These are phyloP conservation scores for Notothenia coriiceps DNA, from an alignment of 2,113 vertebrate species.

Conservation along the genomic window DNA sequence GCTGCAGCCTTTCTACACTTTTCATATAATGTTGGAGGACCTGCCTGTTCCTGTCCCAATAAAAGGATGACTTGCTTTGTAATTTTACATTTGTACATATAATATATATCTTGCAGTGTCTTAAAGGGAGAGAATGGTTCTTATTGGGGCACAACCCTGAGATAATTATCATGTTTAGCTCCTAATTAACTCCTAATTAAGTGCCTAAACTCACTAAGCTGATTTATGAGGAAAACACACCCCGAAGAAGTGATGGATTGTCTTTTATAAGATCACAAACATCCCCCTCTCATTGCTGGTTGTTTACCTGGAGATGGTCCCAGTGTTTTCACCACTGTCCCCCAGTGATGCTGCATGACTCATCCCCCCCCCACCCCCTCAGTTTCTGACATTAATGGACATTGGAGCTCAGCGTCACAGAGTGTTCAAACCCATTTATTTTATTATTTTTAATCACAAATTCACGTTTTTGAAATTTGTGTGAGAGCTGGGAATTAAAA, in stretches of 20 bases:
- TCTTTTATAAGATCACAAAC: background rate
- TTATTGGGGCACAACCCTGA: constrained; percentile 2
- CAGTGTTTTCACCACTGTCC: constrained; percentile 18
- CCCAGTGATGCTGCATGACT: constrained; percentile 59
- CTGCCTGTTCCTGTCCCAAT: constrained; percentile 35
- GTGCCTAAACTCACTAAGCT: background rate
- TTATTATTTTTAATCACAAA: background rate
- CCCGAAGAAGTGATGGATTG: background rate
- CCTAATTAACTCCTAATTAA: background rate
- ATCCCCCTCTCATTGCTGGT: background rate
- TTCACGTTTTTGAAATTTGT: too few species aligned
- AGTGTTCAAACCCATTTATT: background rate
- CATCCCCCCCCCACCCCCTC: constrained; percentile 47
- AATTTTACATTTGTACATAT: constrained; percentile 6
- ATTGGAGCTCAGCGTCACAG: background rate
- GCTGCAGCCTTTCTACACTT: constrained; percentile 29
- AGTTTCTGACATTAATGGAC: constrained; percentile 24
- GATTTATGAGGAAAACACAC: background rate
- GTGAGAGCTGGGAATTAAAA: too few species aligned
- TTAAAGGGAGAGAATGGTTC: background rate
- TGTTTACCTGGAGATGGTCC: constrained; percentile 13
- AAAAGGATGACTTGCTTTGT: background rate
- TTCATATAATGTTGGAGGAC: constrained; percentile 41
- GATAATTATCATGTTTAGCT: background rate
- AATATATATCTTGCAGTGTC: background rate